Evolutionary conservation across 2,888 invertebrate genomes (phyloP).

Genomic region (Rhagophthalmus giganteus): DNA sequence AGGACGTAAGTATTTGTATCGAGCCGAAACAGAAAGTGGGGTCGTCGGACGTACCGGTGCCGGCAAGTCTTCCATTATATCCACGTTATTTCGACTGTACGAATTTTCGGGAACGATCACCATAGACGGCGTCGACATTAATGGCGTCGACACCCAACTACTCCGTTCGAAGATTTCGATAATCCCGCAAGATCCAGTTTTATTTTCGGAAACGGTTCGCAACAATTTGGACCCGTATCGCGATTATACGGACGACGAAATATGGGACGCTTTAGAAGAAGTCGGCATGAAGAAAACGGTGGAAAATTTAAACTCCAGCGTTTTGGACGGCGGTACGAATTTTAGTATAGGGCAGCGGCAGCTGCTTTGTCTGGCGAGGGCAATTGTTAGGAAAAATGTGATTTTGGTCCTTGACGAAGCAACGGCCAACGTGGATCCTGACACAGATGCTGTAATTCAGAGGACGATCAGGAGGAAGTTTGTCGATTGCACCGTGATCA

Average conservation of each 20-base stretch:
- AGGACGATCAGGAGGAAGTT: constrained; percentile 72
- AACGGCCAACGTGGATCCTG: no score
- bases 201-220: not conserved
- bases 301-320: not conserved
- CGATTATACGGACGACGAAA: constrained; percentile 9
- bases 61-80: constrained; percentile 75
- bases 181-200: constrained; percentile 52
- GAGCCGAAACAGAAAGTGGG: constrained; percentile 70
- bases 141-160: constrained; percentile 69
- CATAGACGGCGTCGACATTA: constrained; percentile 77
- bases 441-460: constrained; percentile 60
- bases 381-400: constrained; percentile 56
- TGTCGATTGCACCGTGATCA: constrained; percentile 73
- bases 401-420: constrained; percentile 60
- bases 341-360: constrained; percentile 61
- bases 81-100: constrained; percentile 78
- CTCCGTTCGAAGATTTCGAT: constrained; percentile 77
- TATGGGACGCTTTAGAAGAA: constrained; percentile 28
- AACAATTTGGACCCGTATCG: not conserved
- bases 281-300: constrained; percentile 37
- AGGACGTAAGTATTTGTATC: constrained; percentile 66
- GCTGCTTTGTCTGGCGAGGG: constrained; percentile 59
- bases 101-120: constrained; percentile 74
- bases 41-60: constrained; percentile 83
- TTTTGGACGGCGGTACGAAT: constrained; percentile 45